Evolutionary conservation across 2,888 invertebrate species (phyloP).

Genomic region (Agonopterix alstromeriana): DNA sequence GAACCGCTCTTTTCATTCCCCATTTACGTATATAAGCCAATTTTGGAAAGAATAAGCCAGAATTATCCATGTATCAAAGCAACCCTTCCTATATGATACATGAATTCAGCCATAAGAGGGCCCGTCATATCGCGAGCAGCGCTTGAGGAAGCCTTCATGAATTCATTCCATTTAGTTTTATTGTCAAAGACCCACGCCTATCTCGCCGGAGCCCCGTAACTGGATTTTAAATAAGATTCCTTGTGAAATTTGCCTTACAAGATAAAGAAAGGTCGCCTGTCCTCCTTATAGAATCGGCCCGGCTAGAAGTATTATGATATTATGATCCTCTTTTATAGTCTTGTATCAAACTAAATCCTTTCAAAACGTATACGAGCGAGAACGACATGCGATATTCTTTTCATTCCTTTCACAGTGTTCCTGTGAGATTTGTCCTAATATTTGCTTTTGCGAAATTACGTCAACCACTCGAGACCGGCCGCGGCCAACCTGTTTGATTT

Average conservation of each 20-base stretch:
- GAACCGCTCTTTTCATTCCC: constrained; percentile 12
- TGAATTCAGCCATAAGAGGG: constrained; percentile 50
- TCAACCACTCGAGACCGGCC: constrained; percentile 43
- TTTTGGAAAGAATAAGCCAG: constrained; percentile 35
- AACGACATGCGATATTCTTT: constrained; percentile 46
- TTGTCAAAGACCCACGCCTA: constrained; percentile 73
- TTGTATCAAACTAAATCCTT: constrained; percentile 41
- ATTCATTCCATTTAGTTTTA: constrained; percentile 77
- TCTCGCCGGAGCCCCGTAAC: constrained; percentile 64
- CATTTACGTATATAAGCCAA: constrained; percentile 35
- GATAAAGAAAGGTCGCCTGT: constrained; percentile 73
- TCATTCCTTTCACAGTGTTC: constrained; percentile 49
- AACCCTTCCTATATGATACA: constrained; percentile 53
- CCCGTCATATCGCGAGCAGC: constrained; percentile 59
- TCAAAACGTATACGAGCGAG: constrained; percentile 33
- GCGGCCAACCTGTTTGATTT: constrained; percentile 65
- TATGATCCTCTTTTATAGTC: constrained; percentile 55
- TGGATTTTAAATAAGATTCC: constrained; percentile 76
- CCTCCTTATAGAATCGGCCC: constrained; percentile 59
- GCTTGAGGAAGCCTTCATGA: constrained; percentile 66
- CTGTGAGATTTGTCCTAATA: constrained; percentile 63
- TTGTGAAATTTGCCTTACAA: constrained; percentile 67
- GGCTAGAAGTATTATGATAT: constrained; percentile 52
- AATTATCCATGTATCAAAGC: constrained; percentile 46
- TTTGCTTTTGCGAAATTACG: constrained; percentile 68